Evolutionary conservation across 1,140 invertebrate species (phyloP).

Genomic region (Drosophila persimilis): DNA sequence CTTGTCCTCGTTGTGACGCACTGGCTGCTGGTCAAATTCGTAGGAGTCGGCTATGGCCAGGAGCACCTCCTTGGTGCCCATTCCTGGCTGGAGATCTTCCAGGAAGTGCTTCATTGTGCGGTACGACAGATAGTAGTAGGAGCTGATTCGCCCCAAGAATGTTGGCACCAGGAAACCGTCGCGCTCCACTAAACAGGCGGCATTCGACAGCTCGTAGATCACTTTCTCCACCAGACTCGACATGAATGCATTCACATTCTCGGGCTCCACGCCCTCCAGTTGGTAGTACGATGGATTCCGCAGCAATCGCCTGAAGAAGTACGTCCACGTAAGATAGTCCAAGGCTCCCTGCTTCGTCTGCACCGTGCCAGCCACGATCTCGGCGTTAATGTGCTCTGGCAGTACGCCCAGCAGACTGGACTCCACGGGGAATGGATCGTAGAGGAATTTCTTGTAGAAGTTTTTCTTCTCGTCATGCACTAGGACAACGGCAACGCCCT

Average conservation of each 20-base stretch:
- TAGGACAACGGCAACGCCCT: conserved; percentile 97
- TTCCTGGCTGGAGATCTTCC: conserved; percentile 86
- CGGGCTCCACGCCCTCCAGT: conserved; percentile 89
- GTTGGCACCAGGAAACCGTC: conserved; percentile 89
- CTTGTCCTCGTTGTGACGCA: conserved; percentile 98
- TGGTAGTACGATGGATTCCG: conserved; percentile 98
- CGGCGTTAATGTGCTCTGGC: conserved; percentile 98
- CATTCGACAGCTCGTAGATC: conserved; percentile 88
- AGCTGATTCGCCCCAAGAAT: conserved; percentile 95
- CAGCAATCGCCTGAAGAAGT: conserved; percentile 96
- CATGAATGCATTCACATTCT: conserved; percentile 89
- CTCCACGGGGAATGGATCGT: conserved; percentile 99
- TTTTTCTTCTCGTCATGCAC: conserved; percentile 99
- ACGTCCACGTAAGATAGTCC: conserved; percentile 99
- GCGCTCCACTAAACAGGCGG: conserved; percentile 91
- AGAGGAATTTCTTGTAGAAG: conserved; percentile 99
- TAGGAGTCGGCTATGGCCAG: conserved; percentile 91
- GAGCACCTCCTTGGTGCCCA: conserved; percentile 90
- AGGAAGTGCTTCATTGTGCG: conserved; percentile 94
- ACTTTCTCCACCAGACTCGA: conserved; percentile 91
- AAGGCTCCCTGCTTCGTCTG: conserved; percentile 95
- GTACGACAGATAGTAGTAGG: conserved; percentile 98
- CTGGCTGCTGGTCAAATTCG: conserved; percentile 97
- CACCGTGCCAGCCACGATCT: conserved; percentile 97
- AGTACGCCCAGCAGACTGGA: conserved; percentile 95